Conservation (phyloP, 2,888 invertebrate genomes). For the Calameuta filiformis region DNA sequence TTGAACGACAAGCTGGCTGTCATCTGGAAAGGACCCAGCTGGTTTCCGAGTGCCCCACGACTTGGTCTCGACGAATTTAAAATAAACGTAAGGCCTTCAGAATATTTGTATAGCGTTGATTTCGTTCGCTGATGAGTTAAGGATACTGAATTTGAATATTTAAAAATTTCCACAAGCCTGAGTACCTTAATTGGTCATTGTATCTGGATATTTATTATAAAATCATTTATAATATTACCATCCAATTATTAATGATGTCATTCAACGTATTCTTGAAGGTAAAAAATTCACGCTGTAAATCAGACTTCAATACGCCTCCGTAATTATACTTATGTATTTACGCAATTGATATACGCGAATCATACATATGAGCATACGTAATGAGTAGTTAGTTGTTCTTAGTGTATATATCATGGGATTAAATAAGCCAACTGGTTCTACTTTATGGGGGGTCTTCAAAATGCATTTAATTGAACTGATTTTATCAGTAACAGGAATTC, state of each 20-base stretch:
- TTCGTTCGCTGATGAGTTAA: not conserved
- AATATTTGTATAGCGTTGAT: not conserved
- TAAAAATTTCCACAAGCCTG: not conserved
- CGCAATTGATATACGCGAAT: constrained; percentile 22
- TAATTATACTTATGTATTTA: constrained; percentile 19
- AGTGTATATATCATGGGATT: constrained; percentile 19
- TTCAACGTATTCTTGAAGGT: not conserved
- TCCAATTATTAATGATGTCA: not conserved
- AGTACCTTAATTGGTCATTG: not conserved
- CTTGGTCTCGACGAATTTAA: constrained; percentile 82
- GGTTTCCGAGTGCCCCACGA: constrained; percentile 83
- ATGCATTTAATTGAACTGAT: not conserved
- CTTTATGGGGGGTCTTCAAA: constrained; percentile 1
- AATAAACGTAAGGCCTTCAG: constrained; percentile 74
- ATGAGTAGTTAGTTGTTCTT: constrained; percentile 7
- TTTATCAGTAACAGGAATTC: not conserved
- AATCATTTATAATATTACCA: not conserved
- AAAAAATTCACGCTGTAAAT: constrained; percentile 15
- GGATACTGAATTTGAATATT: not conserved
- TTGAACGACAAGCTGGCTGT: constrained; percentile 77
- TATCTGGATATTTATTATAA: not conserved
- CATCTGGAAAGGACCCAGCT: constrained; percentile 87
- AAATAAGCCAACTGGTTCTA: constrained; percentile 27
- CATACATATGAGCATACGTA: constrained; percentile 8
- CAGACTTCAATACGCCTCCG: constrained; percentile 14